A percentile compares a stretch with the other conserved stretches of the same genome.
Conservation (phyloP, 2,113 vertebrate species). For the Planiliza haematocheilus region DNA sequence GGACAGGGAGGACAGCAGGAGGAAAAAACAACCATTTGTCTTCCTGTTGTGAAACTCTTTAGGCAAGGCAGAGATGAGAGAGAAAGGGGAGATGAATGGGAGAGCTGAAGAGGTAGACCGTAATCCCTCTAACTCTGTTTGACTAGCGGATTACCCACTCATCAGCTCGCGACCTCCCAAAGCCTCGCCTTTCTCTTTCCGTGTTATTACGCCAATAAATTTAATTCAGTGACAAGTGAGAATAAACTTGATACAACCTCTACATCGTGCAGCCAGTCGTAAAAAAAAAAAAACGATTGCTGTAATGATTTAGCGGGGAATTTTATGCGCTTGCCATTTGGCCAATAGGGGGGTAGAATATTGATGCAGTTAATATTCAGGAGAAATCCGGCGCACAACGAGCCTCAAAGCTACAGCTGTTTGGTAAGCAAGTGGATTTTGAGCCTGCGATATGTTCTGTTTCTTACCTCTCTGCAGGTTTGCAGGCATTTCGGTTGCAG, state of each 20-base stretch:
- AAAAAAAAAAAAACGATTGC: background rate
- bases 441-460: too few relatives aligned
- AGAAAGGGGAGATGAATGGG: conserved; percentile 44
- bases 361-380: too few relatives aligned
- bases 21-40: conserved; percentile 32
- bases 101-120: conserved; percentile 33
- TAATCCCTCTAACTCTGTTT: conserved; percentile 63
- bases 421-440: too few relatives aligned
- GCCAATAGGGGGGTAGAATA: too few relatives aligned
- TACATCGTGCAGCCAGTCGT: background rate
- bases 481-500: conserved; percentile 82
- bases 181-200: conserved; percentile 58
- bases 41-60: conserved; percentile 57
- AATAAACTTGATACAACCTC: background rate
- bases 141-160: conserved; percentile 70
- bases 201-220: background rate
- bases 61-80: conserved; percentile 21
- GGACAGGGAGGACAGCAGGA: conserved; percentile 20
- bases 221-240: conserved; percentile 6
- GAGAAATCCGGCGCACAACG: too few relatives aligned
- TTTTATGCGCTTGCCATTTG: background rate
- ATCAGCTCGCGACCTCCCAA: conserved; percentile 59
- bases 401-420: too few relatives aligned
- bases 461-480: conserved; percentile 90
- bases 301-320: background rate